Base-by-base conservation (phyloP, 2,113 vertebrate species). In the Hypomesus transpacificus region DNA sequence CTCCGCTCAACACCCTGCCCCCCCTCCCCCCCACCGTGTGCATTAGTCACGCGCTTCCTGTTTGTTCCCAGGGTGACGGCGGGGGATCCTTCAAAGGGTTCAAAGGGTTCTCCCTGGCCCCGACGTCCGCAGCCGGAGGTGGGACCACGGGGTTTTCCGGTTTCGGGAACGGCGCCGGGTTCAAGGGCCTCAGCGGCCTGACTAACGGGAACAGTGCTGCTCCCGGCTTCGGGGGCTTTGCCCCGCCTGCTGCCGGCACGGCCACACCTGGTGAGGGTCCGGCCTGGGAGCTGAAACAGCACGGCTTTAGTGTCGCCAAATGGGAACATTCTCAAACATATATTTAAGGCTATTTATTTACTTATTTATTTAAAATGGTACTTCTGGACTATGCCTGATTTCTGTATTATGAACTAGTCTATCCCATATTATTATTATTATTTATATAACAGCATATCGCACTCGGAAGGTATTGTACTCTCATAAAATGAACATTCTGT, bases 31-130 rank as follows among this genome's bases (percentile, higher is more conserved):
- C 34, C 34, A 39, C 34, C 34, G 34, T 8, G 53, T 76, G 14
- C 71, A 78, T 78, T 46, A 73, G 53, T 0, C 17, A 61, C 67
- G 26, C 51, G 18, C 65, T 69, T 14, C 61, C 28, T 60, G 31
- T 50, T 4, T 28, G 21, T 51, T 51, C 6, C 9, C 82, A 99
- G 97, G 74, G 90, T 3, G 95, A 97, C 26, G 77, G 79, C 0
- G 86, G 88, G 66, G 94, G 92, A n/a, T 90, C 96, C 39, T 98
- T 99, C 84, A 98, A 96, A 88, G 93, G 92, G 0, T 98, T 99
- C 73, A 95, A 96, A 89, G 97, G 97, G 0, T 94, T 93, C 50
- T 81, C 90, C 52, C 14, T 95, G 82, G 63, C 90, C 0, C 34
- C 87, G 1, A 77, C 92, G 22, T 75, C 91, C 14, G 84, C 82